Base-by-base conservation (phyloP, 2,888 invertebrate species). In the Tenthredo amoena region DNA sequence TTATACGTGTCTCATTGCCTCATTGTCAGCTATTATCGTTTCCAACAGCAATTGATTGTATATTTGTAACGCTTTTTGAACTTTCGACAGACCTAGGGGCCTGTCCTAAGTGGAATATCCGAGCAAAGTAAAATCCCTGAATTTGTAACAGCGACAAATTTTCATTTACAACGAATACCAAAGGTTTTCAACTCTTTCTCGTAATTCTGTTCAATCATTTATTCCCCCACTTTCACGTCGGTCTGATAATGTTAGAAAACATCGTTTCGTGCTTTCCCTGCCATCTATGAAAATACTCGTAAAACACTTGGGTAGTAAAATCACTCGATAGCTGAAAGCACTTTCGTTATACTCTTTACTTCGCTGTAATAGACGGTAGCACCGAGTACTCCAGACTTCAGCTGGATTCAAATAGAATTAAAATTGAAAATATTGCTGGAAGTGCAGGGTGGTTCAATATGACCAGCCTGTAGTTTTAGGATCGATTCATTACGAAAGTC, bases 11-110 rank as follows among this genome's bases (percentile, higher is more conserved):
- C 21, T 74, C 72, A 10, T 40, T 26, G 40, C 43, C 71, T 40
- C 72, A 40, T 43, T 72, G 72, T 72, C 43, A n/a, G 43, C 72
- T 74, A 37, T 43, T 74, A 74, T 43, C 18, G 40, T 40, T 74
- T 62, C 26, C 26, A 10, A 26, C 62, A 62, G 26, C 21, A 62
- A 62, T 62, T 62, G 12, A 62, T 26, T 12, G 10, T 26, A 26
- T 5, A 26, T 62, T 26, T 12, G 1, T 2, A 62, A 55, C 7
- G 55, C 55, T 55, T n/a, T n/a, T 55, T 55, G 18, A 55, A 55
- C 55, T n/a, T 55, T 55, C 18, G 55, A 55, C 55, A 55, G 18
- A 18, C 47, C 15, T 4, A 47, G 50, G 50, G 18, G 50, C 50
- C 18, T n/a, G 18, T 18, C 50, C 6, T 50, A 6, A 50, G 50